Conservation (phyloP, 2,888 invertebrate species). For the Nymphalis urticae region DNA sequence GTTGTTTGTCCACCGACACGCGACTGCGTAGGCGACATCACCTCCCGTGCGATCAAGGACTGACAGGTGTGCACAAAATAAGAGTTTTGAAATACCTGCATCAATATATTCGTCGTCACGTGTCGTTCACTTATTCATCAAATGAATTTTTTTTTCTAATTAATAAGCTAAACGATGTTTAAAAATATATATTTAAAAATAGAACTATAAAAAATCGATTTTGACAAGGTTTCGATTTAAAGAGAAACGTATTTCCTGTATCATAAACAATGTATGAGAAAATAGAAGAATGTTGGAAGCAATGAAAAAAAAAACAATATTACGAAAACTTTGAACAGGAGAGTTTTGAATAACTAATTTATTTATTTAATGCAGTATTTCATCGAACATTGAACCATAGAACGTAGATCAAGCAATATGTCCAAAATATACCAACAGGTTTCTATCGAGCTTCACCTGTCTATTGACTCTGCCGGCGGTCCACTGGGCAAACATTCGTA, state of each 20-base stretch:
- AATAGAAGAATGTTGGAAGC: neutral
- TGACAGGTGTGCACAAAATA: conserved; percentile 20
- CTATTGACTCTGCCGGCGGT: conserved; percentile 42
- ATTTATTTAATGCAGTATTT: conserved; percentile 12
- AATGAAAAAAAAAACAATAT: neutral
- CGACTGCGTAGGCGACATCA: conserved; percentile 38
- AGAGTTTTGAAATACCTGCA: conserved; percentile 8
- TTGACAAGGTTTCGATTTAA: neutral
- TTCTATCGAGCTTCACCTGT: conserved; percentile 39
- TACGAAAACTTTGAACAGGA: neutral
- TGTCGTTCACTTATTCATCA: too few relatives aligned
- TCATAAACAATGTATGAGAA: neutral
- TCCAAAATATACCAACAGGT: conserved; percentile 35
- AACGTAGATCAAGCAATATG: conserved; percentile 27
- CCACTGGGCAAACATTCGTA: conserved; percentile 51
- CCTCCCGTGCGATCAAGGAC: conserved; percentile 40
- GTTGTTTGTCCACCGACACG: conserved; percentile 39
- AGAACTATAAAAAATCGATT: neutral
- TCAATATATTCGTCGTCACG: neutral
- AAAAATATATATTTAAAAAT: too few relatives aligned
- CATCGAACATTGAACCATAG: conserved; percentile 31
- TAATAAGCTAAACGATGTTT: too few relatives aligned
- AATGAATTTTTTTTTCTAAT: too few relatives aligned
- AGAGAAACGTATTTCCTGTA: neutral
- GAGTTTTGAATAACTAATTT: neutral